Evolutionary conservation across 2,888 invertebrate species (phyloP), one percentile per base, ranked within the genome.

Genomic region (Euzophera pinguis): DNA sequence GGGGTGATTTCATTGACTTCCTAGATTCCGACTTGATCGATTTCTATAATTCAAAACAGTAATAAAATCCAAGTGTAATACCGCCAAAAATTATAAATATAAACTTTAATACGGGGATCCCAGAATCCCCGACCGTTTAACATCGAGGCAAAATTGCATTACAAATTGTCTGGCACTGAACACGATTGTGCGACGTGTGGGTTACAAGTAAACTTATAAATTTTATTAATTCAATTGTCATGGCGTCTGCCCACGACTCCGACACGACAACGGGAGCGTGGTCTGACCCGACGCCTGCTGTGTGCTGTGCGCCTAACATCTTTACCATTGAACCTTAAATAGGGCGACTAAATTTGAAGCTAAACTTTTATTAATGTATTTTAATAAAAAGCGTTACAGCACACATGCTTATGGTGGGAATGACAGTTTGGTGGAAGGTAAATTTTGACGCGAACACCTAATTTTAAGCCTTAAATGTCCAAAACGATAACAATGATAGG

Each of bases 151-250:
- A 14, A 45, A 45, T 45, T 14, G 45, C 32, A 45, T 13, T 32
- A 32, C 45, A 45, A 45, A 32, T 32, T n/a, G 45, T 32, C 8
- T 16, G 32, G 16, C 41, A 41, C 10, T 22, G 16, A 45, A 32
- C 45, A 32, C 27, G 41, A 39, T 41, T 22, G 17, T 43, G 43
- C 45, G 32, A 27, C 45, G 34, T 45, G 45, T 52, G 50, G 38
- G 32, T 22, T 22, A 22, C 38, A 39, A 53, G 50, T 59, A 59
- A 59, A 57, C 50, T 53, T 48, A 37, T 37, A 42, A 47, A 54
- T 47, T 57, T 67, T 67, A 72, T 75, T 75, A 75, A 78, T 76
- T 75, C 76, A 75, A 76, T 78, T 75, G 74, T 71, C 61, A 60
- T 69, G 55, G 60, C 62, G 55, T 47, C 74, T 54, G 57, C 80